Evolutionary conservation across 30 jellyfish, hydroid and myxozoan species (phyloP).

Genomic region (Catostylus mosaicus): DNA sequence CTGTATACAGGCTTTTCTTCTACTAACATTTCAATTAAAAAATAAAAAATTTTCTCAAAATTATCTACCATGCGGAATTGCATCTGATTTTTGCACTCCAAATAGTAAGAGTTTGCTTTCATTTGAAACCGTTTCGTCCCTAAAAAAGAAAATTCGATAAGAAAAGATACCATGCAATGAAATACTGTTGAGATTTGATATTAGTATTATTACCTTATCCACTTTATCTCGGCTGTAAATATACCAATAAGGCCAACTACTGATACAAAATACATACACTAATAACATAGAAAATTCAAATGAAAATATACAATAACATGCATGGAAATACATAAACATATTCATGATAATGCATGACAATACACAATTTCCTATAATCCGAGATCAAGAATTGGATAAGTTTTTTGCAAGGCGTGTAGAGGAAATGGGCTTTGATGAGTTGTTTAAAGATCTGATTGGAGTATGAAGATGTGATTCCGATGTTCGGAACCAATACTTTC

Average conservation of each 20-base stretch:
- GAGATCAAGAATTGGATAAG: too few species aligned
- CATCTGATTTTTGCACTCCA: slow-evolving; percentile 25
- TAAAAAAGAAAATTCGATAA: background rate
- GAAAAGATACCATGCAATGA: background rate
- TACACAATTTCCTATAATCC: too few species aligned
- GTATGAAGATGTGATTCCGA: too few species aligned
- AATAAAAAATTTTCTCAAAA: background rate
- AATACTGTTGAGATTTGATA: too few species aligned
- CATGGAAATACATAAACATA: background rate
- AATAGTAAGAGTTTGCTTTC: background rate
- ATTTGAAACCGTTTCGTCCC: background rate
- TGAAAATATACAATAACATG: background rate
- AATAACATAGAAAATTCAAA: background rate
- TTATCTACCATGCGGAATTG: slow-evolving; percentile 21
- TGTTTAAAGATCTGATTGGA: too few species aligned
- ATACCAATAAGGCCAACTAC: background rate
- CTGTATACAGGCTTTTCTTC: too few species aligned
- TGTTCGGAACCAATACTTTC: too few species aligned
- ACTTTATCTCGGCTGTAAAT: background rate
- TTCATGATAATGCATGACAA: background rate
- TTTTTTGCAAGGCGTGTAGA: too few species aligned
- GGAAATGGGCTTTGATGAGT: too few species aligned
- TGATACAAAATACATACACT: background rate
- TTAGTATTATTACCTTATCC: too few species aligned
- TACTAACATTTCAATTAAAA: background rate